Conservation (phyloP, 2,797 vertebrate genomes). For the Somateria mollissima region DNA sequence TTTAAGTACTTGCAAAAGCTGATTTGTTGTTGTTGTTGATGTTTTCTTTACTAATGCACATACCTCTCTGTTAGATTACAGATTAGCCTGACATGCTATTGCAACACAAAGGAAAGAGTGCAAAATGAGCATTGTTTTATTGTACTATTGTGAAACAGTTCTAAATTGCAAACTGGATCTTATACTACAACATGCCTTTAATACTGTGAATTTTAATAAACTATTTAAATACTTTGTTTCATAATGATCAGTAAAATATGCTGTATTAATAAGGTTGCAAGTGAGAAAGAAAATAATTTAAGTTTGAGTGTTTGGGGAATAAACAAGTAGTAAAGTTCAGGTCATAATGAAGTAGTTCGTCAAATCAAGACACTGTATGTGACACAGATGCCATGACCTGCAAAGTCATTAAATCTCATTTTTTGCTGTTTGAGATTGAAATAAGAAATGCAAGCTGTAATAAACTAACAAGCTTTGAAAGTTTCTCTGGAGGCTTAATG, state of each 20-base stretch:
- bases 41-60: not conserved
- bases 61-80: not conserved
- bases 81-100: not conserved
- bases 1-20: not conserved
- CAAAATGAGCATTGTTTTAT: not conserved
- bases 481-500: slow-evolving; percentile 61
- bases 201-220: not conserved
- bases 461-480: slow-evolving; percentile 61
- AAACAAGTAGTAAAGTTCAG: slow-evolving; percentile 21
- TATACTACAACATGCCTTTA: not conserved
- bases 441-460: slow-evolving; percentile 48
- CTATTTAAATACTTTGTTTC: not conserved
- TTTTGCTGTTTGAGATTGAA: slow-evolving; percentile 52
- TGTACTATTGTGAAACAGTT: not conserved
- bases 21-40: not conserved
- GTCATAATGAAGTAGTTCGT: slow-evolving; percentile 14
- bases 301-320: not conserved
- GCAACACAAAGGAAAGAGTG: not conserved
- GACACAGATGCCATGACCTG: slow-evolving; percentile 38
- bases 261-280: not conserved
- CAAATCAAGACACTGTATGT: not conserved
- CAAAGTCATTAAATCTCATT: slow-evolving; percentile 55
- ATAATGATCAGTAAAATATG: not conserved
- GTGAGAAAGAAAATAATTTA: not conserved
- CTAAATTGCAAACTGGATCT: not conserved